Evolutionary conservation across 2,888 invertebrate species (phyloP).

Genomic region (Caenorhabditis sulstoni): DNA sequence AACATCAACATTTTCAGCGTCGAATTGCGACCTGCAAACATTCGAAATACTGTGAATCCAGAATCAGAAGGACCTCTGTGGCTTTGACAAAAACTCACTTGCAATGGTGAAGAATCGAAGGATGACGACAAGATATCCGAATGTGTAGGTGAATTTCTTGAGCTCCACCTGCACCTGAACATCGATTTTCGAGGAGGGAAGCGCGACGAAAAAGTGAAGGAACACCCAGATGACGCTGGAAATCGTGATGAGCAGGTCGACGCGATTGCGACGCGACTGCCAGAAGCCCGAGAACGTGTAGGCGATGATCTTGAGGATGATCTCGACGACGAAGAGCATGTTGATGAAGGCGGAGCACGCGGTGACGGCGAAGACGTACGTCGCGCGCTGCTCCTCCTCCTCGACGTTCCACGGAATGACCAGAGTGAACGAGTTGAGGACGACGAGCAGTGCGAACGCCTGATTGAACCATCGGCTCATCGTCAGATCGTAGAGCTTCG

Average conservation of each 20-base stretch:
- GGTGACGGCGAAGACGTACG: slow-evolving; percentile 87
- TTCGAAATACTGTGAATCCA: too few relatives aligned
- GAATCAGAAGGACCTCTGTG: not conserved
- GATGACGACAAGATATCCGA: slow-evolving; percentile 98
- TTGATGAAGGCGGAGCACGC: slow-evolving; percentile 91
- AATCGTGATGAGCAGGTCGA: slow-evolving; percentile 94
- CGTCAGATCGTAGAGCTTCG: slow-evolving; percentile 97
- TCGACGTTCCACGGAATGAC: slow-evolving; percentile 82
- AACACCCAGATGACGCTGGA: slow-evolving; percentile 96
- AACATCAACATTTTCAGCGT: slow-evolving; percentile 99
- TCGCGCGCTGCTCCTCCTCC: slow-evolving; percentile 85
- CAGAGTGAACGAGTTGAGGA: slow-evolving; percentile 92
- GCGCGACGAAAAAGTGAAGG: slow-evolving; percentile 83
- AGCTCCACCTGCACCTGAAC: slow-evolving; percentile 60
- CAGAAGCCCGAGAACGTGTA: slow-evolving; percentile 98
- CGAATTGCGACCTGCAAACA: slow-evolving; percentile 82
- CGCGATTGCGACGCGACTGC: slow-evolving; percentile 96
- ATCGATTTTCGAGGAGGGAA: slow-evolving; percentile 67
- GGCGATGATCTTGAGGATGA: slow-evolving; percentile 97
- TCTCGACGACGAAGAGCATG: slow-evolving; percentile 94
- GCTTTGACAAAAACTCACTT: slow-evolving; percentile 83
- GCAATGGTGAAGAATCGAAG: slow-evolving; percentile 99
- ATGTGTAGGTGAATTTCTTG: slow-evolving; percentile 93
- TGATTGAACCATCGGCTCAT: slow-evolving; percentile 94
- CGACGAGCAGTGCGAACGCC: slow-evolving; percentile 91